These are phyloP conservation scores for Cliona cf. orientalis DNA, from an alignment of 37 sponge, comb jelly and placozoan species.

Conservation along the genomic window DNA sequence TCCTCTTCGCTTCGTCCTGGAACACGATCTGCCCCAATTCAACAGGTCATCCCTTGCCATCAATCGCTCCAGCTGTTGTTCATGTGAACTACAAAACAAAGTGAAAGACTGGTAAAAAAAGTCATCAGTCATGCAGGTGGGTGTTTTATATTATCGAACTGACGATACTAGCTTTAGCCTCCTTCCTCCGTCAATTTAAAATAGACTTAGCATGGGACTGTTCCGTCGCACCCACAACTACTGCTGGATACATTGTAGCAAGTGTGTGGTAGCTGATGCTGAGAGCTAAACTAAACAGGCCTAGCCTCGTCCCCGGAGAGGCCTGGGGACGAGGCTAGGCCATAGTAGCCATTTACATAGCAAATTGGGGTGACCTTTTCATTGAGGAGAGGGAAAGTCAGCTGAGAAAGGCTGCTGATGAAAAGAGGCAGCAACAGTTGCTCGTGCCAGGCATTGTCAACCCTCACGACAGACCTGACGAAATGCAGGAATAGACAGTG, in stretches of 20 bases:
- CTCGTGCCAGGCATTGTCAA: constrained; percentile 96
- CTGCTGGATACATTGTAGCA: too few relatives aligned
- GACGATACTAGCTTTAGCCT: too few relatives aligned
- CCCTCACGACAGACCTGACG: constrained; percentile 97
- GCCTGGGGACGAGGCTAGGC: too few relatives aligned
- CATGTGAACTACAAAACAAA: constrained; percentile 58
- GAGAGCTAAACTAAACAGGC: too few relatives aligned
- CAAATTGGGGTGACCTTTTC: constrained; percentile 84
- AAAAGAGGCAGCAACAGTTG: constrained; percentile 82
- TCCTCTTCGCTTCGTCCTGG: constrained; percentile 69
- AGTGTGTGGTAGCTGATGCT: too few relatives aligned
- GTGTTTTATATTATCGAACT: background rate
- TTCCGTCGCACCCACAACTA: too few relatives aligned
- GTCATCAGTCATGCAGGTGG: background rate
- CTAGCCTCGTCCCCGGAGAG: too few relatives aligned
- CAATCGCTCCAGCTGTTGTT: constrained; percentile 79
- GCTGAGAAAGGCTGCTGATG: constrained; percentile 79
- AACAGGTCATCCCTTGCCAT: constrained; percentile 70
- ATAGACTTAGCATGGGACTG: too few relatives aligned
- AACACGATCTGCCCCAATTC: constrained; percentile 86
- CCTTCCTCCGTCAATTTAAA: too few relatives aligned
- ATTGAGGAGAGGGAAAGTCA: constrained; percentile 92
- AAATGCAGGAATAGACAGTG: constrained; percentile 74
- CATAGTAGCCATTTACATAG: too few relatives aligned
- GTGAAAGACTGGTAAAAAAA: background rate